Percentiles rank a stretch among this genome's conserved stretches.
phyloP scores from a whole-genome alignment of 2,888 invertebrate genomes.

The Sisyra terminalis region DNA sequence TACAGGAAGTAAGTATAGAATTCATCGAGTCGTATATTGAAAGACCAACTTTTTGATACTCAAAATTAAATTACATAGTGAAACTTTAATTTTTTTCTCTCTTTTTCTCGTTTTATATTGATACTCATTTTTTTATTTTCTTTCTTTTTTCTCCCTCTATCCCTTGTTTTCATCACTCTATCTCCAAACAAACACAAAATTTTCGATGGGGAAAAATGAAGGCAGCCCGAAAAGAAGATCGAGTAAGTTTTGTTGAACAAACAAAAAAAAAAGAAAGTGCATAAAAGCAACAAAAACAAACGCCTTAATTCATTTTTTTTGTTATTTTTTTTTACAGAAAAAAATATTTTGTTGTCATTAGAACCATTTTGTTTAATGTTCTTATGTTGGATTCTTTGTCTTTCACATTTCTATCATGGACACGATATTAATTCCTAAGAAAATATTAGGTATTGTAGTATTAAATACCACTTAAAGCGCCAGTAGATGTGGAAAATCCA shows the following conservation, averaged over 20 bases:
- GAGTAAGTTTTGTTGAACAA: slow-evolving; percentile 34
- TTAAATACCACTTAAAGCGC: too few species aligned
- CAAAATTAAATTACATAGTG: neutral
- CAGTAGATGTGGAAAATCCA: too few species aligned
- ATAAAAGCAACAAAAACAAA: slow-evolving; percentile 8
- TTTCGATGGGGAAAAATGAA: slow-evolving; percentile 19
- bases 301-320: neutral
- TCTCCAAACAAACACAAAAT: too few species aligned
- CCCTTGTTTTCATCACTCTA: too few species aligned
- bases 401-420: too few species aligned
- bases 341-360: too few species aligned
- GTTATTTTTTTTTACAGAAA: too few species aligned
- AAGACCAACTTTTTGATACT: slow-evolving; percentile 9
- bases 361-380: too few species aligned
- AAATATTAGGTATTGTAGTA: too few species aligned
- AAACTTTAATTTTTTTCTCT: slow-evolving; percentile 8
- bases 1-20: slow-evolving; percentile 34
- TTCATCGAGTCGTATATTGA: neutral
- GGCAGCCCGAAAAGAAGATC: slow-evolving; percentile 49
- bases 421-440: too few species aligned
- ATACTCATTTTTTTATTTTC: slow-evolving; percentile 24
- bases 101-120: slow-evolving; percentile 15
- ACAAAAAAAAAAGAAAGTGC: too few species aligned
- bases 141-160: slow-evolving; percentile 15
- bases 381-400: too few species aligned